Percentiles rank a stretch among this genome's conserved stretches.
Evolutionary conservation across 2,888 invertebrate species (phyloP).

Genomic region (Rhagonycha fulva): DNA sequence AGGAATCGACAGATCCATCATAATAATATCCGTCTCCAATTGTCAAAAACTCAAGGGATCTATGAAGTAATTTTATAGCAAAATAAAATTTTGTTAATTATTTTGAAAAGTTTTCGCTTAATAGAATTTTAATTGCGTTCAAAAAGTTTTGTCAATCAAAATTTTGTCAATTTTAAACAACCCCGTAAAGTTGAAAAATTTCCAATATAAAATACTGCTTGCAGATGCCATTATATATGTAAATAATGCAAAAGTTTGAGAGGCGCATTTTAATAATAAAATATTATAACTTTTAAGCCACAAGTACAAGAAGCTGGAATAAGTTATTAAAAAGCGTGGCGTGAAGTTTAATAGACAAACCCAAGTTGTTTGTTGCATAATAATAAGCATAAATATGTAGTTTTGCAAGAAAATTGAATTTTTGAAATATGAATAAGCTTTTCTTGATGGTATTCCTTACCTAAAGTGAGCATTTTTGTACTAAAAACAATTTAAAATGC

Average conservation of each 20-base stretch:
- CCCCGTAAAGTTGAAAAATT: not conserved
- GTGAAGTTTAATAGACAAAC: not conserved
- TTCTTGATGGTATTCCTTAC: not conserved
- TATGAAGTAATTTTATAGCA: not conserved
- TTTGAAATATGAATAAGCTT: not conserved
- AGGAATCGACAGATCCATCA: not conserved
- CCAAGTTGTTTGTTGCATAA: not conserved
- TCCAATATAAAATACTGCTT: not conserved
- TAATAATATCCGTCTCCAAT: not conserved
- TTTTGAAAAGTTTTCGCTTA: not conserved
- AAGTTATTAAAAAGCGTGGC: not conserved
- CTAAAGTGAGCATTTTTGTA: not conserved
- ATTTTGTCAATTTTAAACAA: not conserved
- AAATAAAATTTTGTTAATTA: not conserved
- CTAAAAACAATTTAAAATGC: no score
- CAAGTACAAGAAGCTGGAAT: not conserved
- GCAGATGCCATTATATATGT: not conserved
- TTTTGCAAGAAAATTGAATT: not conserved
- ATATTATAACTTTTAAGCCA: not conserved
- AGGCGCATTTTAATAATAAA: not conserved
- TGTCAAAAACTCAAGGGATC: not conserved
- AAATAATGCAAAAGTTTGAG: not conserved
- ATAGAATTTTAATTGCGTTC: not conserved
- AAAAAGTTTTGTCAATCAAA: not conserved
- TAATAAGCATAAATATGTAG: not conserved